A percentile compares a stretch with the other conserved stretches of the same genome.
phyloP scores from a whole-genome alignment of 2,888 invertebrate genomes.

The Neria commutata region DNA sequence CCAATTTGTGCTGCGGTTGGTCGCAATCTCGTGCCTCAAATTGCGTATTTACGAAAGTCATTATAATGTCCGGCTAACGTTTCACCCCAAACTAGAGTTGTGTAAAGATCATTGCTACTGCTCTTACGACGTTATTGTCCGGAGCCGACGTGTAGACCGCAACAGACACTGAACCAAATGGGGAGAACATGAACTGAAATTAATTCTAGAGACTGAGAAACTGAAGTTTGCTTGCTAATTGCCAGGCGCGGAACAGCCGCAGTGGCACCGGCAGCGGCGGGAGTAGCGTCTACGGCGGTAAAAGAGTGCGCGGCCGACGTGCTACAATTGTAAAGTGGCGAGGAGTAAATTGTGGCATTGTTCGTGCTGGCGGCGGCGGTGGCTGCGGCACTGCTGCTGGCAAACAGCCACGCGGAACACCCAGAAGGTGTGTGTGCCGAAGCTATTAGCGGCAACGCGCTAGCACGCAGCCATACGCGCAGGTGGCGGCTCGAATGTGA shows the following conservation, averaged over 20 bases:
- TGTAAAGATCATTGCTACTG: neutral
- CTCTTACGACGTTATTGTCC: neutral
- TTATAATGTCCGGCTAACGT: conserved; percentile 54
- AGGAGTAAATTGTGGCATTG: neutral
- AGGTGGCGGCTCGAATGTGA: neutral
- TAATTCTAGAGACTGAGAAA: neutral
- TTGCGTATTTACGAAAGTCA: conserved; percentile 51
- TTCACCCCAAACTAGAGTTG: conserved; percentile 51
- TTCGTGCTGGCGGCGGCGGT: neutral
- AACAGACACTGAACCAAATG: too few species aligned
- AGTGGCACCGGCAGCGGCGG: neutral
- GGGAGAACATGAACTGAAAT: too few species aligned
- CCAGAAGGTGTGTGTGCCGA: conserved; percentile 10
- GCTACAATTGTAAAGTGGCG: conserved; percentile 5
- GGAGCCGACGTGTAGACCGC: neutral
- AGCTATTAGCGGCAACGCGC: conserved; percentile 2
- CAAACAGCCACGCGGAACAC: conserved; percentile 14
- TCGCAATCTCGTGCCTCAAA: neutral
- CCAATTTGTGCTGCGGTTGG: neutral
- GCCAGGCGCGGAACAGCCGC: neutral
- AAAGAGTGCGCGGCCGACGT: neutral
- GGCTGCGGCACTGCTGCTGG: too few species aligned
- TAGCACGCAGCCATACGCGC: neutral
- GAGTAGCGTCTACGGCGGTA: too few species aligned
- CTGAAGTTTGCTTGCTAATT: conserved; percentile 9